phyloP scores from a whole-genome alignment of 2,113 vertebrate species.

The Microcebus jonahi region DNA sequence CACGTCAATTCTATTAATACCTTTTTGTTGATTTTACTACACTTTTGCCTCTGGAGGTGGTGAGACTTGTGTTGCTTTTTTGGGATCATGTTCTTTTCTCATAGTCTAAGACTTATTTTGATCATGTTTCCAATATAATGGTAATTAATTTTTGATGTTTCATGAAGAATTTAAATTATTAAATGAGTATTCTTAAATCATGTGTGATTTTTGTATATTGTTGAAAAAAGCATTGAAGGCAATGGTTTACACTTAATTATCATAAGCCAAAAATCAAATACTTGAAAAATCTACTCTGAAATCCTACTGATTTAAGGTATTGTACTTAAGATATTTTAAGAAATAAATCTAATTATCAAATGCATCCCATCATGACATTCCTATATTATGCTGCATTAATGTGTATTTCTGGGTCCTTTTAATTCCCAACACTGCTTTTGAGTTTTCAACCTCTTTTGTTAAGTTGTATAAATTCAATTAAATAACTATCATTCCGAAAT shows the following conservation, averaged over 20 bases:
- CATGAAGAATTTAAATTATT: conserved; percentile 58
- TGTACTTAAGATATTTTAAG: conserved; percentile 10
- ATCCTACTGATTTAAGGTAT: conserved; percentile 38
- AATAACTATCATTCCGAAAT: not conserved
- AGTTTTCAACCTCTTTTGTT: not conserved
- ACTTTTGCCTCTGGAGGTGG: conserved; percentile 22
- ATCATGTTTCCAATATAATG: conserved; percentile 50
- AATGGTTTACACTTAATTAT: conserved; percentile 51
- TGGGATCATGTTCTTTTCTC: not conserved
- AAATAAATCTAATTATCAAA: conserved; percentile 57
- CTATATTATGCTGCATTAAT: not conserved
- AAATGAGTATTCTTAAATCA: conserved; percentile 49
- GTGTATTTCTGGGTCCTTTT: not conserved
- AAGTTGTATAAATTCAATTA: conserved; percentile 10
- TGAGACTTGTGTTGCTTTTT: conserved; percentile 32
- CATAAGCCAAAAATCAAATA: conserved; percentile 57
- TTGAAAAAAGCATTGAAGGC: conserved; percentile 2
- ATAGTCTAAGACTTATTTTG: not conserved
- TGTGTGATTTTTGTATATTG: conserved; percentile 33
- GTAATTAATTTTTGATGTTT: conserved; percentile 47
- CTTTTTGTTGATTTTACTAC: conserved; percentile 26
- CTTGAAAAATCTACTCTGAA: conserved; percentile 59
- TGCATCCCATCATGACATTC: not conserved
- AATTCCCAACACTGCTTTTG: not conserved
- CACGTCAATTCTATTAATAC: not conserved